These are phyloP conservation scores for Chiroxiphia lanceolata DNA, from an alignment of 2,797 vertebrate species.

Conservation along the genomic window DNA sequence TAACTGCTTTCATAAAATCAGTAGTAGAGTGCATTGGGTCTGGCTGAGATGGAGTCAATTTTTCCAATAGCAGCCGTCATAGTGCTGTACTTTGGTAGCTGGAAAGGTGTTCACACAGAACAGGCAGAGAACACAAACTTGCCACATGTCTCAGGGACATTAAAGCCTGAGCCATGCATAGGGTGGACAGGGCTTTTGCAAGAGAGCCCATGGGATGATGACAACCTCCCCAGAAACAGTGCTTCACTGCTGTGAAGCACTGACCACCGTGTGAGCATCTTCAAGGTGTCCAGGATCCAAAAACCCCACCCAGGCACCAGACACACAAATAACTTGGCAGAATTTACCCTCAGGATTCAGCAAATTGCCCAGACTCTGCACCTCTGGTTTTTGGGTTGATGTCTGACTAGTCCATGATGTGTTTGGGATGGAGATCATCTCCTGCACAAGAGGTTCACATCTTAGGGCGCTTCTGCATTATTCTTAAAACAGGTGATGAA, in stretches of 20 bases:
- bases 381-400: not conserved
- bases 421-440: not conserved
- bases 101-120: not conserved
- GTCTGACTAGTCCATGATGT: fast-evolving
- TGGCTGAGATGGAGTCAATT: not conserved
- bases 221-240: not conserved
- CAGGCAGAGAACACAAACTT: not conserved
- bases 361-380: not conserved
- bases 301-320: not conserved
- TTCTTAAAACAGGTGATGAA: not conserved
- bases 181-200: not conserved
- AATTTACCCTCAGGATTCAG: not conserved
- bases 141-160: fast-evolving
- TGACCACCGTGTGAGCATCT: fast-evolving
- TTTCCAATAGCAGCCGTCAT: not conserved
- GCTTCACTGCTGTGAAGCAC: not conserved
- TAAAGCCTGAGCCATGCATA: fast-evolving
- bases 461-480: fast-evolving
- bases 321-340: not conserved
- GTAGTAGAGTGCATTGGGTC: not conserved
- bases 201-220: fast-evolving
- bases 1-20: not conserved
- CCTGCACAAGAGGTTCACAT: not conserved
- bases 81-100: not conserved
- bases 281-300: not conserved